phyloP scores from a whole-genome alignment of 2,113 vertebrate genomes.

The Saccopteryx leptura region DNA sequence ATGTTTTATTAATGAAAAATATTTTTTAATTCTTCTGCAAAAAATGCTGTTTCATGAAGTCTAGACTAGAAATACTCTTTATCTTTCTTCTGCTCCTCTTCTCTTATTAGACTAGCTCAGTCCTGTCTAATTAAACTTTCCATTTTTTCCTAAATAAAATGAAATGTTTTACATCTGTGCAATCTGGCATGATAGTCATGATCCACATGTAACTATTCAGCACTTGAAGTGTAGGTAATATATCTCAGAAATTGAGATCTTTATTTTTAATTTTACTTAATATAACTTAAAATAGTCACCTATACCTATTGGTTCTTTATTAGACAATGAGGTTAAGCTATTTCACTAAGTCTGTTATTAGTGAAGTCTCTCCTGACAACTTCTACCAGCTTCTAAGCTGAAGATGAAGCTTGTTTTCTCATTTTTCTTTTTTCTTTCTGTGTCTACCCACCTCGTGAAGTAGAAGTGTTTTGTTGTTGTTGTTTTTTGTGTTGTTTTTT shows the following conservation, averaged over 20 bases:
- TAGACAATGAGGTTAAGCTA: background rate
- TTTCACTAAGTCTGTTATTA: background rate
- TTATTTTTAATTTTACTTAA: background rate
- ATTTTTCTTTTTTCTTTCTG: background rate
- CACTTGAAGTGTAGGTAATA: background rate
- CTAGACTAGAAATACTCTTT: background rate
- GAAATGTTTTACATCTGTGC: background rate
- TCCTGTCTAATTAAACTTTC: background rate
- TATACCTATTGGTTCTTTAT: background rate
- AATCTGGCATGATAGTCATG: background rate
- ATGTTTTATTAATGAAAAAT: constrained; percentile 79
- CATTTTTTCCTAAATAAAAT: background rate
- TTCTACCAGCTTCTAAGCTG: background rate
- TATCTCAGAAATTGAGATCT: background rate
- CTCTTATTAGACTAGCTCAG: background rate
- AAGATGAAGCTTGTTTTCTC: background rate
- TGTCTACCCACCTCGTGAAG: background rate
- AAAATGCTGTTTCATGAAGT: constrained; percentile 54
- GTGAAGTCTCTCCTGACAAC: background rate
- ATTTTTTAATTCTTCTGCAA: constrained; percentile 50
- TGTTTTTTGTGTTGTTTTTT: too few relatives aligned
- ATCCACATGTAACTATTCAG: background rate
- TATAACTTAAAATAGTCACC: background rate
- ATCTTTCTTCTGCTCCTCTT: background rate
- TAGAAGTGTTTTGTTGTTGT: too few relatives aligned